Conservation (phyloP, 2,888 invertebrate genomes). For the Alloplasta piceator region DNA sequence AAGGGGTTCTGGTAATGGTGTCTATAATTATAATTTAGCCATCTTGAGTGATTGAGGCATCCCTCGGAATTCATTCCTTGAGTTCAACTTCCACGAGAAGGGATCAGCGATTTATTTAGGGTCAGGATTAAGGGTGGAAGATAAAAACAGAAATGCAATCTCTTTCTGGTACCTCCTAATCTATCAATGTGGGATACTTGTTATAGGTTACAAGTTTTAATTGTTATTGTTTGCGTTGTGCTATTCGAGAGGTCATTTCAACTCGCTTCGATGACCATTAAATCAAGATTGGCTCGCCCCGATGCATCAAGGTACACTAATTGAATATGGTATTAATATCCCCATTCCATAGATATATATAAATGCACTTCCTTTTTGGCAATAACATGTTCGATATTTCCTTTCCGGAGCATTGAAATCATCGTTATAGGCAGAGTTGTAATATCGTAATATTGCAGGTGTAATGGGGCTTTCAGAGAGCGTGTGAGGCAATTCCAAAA, state of each 20-base stretch:
- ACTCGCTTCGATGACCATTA: constrained; percentile 63
- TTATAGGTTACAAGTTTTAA: constrained; percentile 74
- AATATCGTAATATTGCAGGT: constrained; percentile 21
- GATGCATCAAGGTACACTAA: constrained; percentile 45
- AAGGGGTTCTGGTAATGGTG: no score
- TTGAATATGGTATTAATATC: constrained; percentile 57
- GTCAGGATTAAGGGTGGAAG: no score
- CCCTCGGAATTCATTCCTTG: no score
- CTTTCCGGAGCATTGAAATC: not conserved
- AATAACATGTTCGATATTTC: constrained; percentile 3
- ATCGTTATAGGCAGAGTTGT: constrained; percentile 6
- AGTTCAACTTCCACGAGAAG: no score
- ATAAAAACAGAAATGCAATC: no score
- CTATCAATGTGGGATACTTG: no score
- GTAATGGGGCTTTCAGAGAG: no score
- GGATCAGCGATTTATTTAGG: no score
- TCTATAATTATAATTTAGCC: no score
- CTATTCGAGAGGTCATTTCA: constrained; percentile 60
- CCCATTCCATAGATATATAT: constrained; percentile 10
- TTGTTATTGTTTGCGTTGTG: constrained; percentile 75
- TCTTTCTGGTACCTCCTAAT: no score
- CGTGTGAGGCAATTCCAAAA: not conserved
- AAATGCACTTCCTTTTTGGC: no score
- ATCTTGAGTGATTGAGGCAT: no score
- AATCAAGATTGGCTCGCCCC: constrained; percentile 66